Percentiles rank a stretch among this genome's conserved stretches.
Conservation (phyloP, 2,888 invertebrate genomes). For the Aproaerema taeniolella region DNA sequence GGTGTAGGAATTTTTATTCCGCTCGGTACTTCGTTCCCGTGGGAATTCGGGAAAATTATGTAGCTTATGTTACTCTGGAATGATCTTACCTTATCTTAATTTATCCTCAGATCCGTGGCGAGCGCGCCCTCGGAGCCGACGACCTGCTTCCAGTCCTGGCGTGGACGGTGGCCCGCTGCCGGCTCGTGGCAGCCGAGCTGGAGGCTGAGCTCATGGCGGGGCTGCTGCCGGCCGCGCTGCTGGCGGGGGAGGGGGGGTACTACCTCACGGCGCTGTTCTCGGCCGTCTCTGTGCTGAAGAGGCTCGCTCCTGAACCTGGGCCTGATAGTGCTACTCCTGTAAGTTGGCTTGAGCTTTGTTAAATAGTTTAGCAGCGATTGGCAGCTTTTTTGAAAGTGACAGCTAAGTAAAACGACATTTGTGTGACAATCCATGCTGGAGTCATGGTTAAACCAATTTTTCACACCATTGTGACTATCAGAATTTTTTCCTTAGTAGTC, state of each 20-base stretch:
- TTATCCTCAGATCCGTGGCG: slow-evolving; percentile 85
- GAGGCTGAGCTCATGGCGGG: slow-evolving; percentile 98
- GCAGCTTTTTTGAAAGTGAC: not conserved
- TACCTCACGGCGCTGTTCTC: slow-evolving; percentile 96
- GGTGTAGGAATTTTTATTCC: no score
- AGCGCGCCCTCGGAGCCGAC: slow-evolving; percentile 86
- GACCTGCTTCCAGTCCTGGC: slow-evolving; percentile 95
- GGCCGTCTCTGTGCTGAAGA: slow-evolving; percentile 92
- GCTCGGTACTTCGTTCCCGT: no score
- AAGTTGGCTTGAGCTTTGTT: no score
- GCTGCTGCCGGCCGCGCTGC: slow-evolving; percentile 91
- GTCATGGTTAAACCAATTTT: no score
- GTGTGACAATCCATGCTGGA: no score
- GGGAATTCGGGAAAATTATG: no score
- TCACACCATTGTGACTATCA: no score
- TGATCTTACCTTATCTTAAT: no score
- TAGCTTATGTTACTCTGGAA: no score
- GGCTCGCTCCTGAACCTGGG: slow-evolving; percentile 70
- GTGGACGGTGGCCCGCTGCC: slow-evolving; percentile 93
- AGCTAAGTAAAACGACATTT: no score
- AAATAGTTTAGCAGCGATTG: no score
- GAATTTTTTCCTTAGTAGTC: no score
- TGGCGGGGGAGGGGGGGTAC: slow-evolving; percentile 96
- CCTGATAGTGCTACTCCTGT: slow-evolving; percentile 56
- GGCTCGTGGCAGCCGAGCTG: slow-evolving; percentile 93